These are phyloP conservation scores for Rhea pennata DNA, from an alignment of 2,113 vertebrate genomes.

Conservation along the genomic window DNA sequence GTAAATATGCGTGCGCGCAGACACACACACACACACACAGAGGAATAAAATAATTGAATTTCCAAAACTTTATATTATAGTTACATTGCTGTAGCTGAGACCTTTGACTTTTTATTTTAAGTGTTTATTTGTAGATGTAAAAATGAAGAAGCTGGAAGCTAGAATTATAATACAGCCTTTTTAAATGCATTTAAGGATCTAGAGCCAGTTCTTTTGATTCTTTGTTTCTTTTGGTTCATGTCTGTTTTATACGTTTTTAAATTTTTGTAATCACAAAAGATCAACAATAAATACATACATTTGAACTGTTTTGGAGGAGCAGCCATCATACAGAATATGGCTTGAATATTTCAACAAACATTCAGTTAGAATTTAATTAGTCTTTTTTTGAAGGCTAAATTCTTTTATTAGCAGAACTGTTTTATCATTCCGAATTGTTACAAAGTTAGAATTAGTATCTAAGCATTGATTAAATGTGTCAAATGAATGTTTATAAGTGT, in stretches of 20 bases:
- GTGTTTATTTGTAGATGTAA: background rate
- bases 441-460: background rate
- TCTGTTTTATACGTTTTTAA: background rate
- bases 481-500: background rate
- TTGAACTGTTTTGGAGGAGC: background rate
- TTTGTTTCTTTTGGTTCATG: background rate
- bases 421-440: background rate
- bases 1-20: too few relatives aligned
- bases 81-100: background rate
- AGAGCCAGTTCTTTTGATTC: background rate
- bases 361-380: background rate
- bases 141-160: background rate
- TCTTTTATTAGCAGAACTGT: background rate
- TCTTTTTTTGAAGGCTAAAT: background rate
- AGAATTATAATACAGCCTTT: background rate
- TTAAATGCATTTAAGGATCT: background rate
- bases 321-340: background rate
- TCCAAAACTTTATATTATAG: background rate
- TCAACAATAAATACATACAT: background rate
- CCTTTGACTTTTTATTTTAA: background rate
- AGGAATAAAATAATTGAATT: background rate
- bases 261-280: background rate
- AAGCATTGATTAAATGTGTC: background rate
- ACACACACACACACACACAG: background rate
- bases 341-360: background rate